Evolutionary conservation across 2,888 invertebrate genomes (phyloP).

Genomic region (Plusia festucae): DNA sequence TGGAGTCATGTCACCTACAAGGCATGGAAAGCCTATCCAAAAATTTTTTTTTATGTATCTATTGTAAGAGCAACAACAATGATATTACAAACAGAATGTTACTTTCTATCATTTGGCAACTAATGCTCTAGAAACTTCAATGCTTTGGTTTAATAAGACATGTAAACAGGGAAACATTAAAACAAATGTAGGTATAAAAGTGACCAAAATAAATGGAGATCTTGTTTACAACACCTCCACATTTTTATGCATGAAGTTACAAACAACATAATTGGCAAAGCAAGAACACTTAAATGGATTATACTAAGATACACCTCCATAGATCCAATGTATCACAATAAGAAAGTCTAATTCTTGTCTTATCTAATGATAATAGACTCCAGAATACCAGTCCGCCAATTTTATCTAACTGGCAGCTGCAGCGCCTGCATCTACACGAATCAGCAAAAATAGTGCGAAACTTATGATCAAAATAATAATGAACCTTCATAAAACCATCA

Average conservation of each 20-base stretch:
- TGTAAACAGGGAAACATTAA: background rate
- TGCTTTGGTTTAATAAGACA: background rate
- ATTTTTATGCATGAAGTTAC: background rate
- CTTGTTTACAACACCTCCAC: background rate
- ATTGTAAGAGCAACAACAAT: background rate
- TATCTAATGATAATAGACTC: slow-evolving; percentile 23
- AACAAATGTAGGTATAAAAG: background rate
- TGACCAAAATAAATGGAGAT: background rate
- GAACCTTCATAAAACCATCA: slow-evolving; percentile 17
- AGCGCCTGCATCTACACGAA: slow-evolving; percentile 41
- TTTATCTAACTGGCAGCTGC: slow-evolving; percentile 55
- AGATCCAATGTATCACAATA: slow-evolving; percentile 9
- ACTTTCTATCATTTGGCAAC: background rate
- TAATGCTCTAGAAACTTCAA: background rate
- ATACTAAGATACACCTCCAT: slow-evolving; percentile 8
- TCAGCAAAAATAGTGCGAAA: slow-evolving; percentile 41
- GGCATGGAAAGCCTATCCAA: slow-evolving; percentile 6
- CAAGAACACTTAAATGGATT: slow-evolving; percentile 14
- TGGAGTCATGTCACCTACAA: background rate
- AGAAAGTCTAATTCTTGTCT: slow-evolving; percentile 3
- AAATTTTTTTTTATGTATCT: background rate
- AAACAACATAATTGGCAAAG: slow-evolving; percentile 5
- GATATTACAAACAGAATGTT: background rate
- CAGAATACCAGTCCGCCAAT: slow-evolving; percentile 38
- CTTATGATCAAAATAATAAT: slow-evolving; percentile 28